Base-by-base conservation (phyloP, 2,113 vertebrate species). In the Gobio gobio region DNA sequence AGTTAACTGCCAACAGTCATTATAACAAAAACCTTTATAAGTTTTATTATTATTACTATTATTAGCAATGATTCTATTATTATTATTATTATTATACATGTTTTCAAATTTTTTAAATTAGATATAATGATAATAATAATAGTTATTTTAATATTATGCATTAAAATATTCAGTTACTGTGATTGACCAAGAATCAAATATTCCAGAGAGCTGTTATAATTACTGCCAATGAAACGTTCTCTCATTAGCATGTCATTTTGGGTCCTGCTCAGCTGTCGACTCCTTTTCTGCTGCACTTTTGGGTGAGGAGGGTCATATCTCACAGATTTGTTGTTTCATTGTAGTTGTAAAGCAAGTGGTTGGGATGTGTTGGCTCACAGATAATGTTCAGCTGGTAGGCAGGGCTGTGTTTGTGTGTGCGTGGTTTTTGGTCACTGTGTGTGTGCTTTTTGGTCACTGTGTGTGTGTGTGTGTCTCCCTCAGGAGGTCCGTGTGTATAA, bases 401-500 rank as follows among this genome's bases (percentile, higher is more conserved):
- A 70, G 74, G 58, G n/a, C 4, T 56, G 40, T 45, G 51, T 73
- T 10, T 76, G 24, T 45, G 26, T 75, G 70, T 59, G 24, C 4
- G 36, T 40, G 36, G 0, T 26, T 4, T 2, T 18, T 83, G 5
- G 51, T 33, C 43, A 45, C 83, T 59, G n/a, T 63, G 29, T 66
- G 24, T 64, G 24, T 64, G 22, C 59, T 26, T 4, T 2, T 18
- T 83, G 5, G 59, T 33, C 51, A 45, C 83, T 59, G 7, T 70
- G 22, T 64, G 8, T 70, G 22, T 64, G 8, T 70, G 14, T 72
- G 18, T 78, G 22, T 2, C 54, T 64, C 47, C 5, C 26, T 75
- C 84, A 99, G 98, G 98, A 99, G 70, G 92, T 88, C 0, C 92
- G 94, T 83, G 94, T 96, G 83, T 99, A 99, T 88, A 97, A 95